phyloP scores from a whole-genome alignment of 2,797 vertebrate species.

The Perodicticus potto region DNA sequence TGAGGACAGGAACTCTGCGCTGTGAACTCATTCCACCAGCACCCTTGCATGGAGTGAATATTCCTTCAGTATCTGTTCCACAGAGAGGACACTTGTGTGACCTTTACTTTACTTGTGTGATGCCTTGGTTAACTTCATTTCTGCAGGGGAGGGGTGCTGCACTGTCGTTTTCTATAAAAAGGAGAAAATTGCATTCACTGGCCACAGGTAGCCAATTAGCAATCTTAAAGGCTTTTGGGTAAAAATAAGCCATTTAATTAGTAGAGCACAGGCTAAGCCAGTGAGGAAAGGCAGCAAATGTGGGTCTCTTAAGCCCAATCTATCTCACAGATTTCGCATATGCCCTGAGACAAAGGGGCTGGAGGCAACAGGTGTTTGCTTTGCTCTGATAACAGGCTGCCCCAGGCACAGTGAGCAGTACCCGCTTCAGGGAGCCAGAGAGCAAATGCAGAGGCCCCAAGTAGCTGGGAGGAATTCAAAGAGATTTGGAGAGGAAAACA shows the following conservation, averaged over 20 bases:
- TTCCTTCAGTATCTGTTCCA: neutral
- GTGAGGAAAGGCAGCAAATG: conserved; percentile 63
- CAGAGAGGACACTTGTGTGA: neutral
- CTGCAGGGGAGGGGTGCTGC: neutral
- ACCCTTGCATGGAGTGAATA: neutral
- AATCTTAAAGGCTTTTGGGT: neutral
- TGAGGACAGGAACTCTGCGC: neutral
- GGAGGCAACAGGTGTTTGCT: conserved; percentile 65
- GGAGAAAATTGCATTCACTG: neutral
- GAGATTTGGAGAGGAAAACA: conserved; percentile 53
- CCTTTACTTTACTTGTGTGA: neutral
- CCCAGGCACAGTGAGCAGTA: neutral
- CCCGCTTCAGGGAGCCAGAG: conserved; percentile 20
- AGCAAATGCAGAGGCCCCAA: neutral
- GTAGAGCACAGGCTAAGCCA: conserved; percentile 63
- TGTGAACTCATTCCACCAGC: neutral
- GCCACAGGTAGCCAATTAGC: neutral
- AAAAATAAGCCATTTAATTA: neutral
- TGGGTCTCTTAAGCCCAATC: conserved; percentile 50
- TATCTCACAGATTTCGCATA: conserved; percentile 16
- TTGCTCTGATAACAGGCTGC: conserved; percentile 67
- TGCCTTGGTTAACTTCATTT: neutral
- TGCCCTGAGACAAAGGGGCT: neutral
- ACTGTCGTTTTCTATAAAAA: neutral
- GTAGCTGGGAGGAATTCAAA: conserved; percentile 51